Conservation (phyloP, 2,113 vertebrate species). For the Cephalopterus ornatus region DNA sequence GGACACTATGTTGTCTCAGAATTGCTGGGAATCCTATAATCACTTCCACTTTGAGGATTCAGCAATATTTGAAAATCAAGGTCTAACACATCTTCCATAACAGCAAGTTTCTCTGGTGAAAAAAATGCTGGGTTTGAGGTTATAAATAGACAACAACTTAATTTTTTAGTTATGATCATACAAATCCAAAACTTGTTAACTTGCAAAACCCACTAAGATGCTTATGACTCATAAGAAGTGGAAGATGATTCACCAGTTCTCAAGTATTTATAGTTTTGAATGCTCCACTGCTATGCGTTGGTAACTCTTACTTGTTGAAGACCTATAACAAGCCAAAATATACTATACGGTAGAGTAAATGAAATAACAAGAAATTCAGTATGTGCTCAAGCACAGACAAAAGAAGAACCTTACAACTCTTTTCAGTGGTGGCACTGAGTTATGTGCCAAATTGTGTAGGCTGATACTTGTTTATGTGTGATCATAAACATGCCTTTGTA, state of each 20-base stretch:
- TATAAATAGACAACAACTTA: not conserved
- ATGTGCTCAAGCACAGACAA: not conserved
- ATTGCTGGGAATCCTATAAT: not conserved
- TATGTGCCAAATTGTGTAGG: not conserved
- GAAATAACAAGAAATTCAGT: not conserved
- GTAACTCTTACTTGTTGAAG: not conserved
- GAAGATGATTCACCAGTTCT: slow-evolving; percentile 47
- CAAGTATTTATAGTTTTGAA: slow-evolving; percentile 31
- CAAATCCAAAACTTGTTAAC: not conserved
- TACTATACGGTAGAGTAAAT: not conserved
- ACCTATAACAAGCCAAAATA: not conserved
- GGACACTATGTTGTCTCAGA: not conserved
- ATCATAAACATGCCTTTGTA: not conserved
- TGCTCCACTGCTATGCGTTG: not conserved
- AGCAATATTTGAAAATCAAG: not conserved
- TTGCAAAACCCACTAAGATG: not conserved
- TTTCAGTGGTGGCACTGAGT: not conserved
- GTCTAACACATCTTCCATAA: not conserved
- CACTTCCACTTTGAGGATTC: not conserved
- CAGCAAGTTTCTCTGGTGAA: not conserved
- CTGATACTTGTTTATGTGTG: not conserved
- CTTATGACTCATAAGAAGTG: slow-evolving; percentile 30
- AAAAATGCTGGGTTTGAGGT: not conserved
- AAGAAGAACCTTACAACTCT: not conserved
- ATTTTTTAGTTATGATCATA: not conserved